Conservation (phyloP, 2,797 vertebrate genomes). For the Rhynchotus rufescens region DNA sequence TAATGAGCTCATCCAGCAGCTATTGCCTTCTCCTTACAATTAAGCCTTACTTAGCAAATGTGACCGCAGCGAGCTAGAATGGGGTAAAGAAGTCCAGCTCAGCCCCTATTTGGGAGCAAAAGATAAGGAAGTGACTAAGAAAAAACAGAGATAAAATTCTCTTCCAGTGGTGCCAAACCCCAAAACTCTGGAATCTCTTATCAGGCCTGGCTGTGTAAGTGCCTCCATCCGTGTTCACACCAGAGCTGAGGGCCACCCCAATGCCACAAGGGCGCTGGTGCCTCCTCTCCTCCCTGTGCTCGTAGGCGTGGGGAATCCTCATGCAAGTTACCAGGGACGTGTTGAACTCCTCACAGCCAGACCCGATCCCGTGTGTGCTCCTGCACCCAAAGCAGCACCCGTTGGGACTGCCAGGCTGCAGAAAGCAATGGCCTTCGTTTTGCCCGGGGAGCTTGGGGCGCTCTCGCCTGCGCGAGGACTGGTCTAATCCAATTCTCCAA, state of each 20-base stretch:
- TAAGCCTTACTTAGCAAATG: not conserved
- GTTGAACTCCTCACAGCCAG: not conserved
- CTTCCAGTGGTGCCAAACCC: fast-evolving
- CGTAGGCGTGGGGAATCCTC: not conserved
- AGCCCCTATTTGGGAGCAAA: not conserved
- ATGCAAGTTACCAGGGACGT: not conserved
- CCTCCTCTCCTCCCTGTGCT: not conserved
- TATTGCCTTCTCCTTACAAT: not conserved
- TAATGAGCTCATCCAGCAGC: not conserved
- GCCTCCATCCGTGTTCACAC: not conserved
- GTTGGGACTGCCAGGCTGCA: not conserved
- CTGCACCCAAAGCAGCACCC: fast-evolving
- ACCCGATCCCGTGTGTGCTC: not conserved
- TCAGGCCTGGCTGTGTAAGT: not conserved
- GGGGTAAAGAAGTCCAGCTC: not conserved
- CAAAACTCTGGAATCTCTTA: not conserved
- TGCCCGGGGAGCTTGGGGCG: not conserved
- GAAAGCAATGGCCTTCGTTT: not conserved
- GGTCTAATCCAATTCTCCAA: not conserved
- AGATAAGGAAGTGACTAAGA: not conserved
- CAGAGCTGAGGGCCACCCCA: not conserved
- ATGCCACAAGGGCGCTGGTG: too few species aligned
- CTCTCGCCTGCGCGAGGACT: not conserved
- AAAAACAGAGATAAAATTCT: not conserved
- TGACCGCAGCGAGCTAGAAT: not conserved